Conservation (phyloP, 2,888 invertebrate species). For the Aleiodes testaceus region DNA sequence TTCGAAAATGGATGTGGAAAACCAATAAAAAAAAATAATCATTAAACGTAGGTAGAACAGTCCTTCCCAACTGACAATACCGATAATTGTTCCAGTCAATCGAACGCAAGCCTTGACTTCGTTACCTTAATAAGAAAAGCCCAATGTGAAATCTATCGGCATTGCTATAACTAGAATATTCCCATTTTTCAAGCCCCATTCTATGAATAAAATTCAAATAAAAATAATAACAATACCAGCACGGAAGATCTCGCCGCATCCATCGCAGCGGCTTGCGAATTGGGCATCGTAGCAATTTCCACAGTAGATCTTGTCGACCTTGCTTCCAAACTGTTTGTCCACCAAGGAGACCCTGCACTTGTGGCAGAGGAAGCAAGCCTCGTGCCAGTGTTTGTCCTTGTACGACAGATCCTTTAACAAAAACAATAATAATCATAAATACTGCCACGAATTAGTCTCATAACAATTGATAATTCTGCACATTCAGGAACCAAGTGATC, state of each 20-base stretch:
- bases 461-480: not conserved
- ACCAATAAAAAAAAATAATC: slow-evolving; percentile 12
- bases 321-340: slow-evolving; percentile 99
- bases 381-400: slow-evolving; percentile 99
- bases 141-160: slow-evolving; percentile 62
- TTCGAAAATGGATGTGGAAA: not conserved
- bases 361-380: slow-evolving; percentile 98
- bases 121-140: slow-evolving; percentile 69
- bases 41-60: slow-evolving; percentile 34
- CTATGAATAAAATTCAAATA: not conserved
- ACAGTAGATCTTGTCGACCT: slow-evolving; percentile 99
- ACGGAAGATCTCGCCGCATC: slow-evolving; percentile 98
- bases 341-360: slow-evolving; percentile 98
- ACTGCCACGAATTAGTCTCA: not conserved
- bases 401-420: slow-evolving; percentile 94
- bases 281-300: slow-evolving; percentile 99
- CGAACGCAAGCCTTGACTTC: slow-evolving; percentile 65
- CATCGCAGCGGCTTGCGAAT: slow-evolving; percentile 99
- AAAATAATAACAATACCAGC: slow-evolving; percentile 81
- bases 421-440: not conserved
- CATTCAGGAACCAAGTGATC: too few relatives aligned
- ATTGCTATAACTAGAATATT: slow-evolving; percentile 15
- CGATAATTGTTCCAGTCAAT: slow-evolving; percentile 47
- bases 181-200: not conserved
- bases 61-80: slow-evolving; percentile 15